These are phyloP conservation scores for Capreolus pygargus DNA, from an alignment of 2,113 vertebrate genomes.

Conservation along the genomic window DNA sequence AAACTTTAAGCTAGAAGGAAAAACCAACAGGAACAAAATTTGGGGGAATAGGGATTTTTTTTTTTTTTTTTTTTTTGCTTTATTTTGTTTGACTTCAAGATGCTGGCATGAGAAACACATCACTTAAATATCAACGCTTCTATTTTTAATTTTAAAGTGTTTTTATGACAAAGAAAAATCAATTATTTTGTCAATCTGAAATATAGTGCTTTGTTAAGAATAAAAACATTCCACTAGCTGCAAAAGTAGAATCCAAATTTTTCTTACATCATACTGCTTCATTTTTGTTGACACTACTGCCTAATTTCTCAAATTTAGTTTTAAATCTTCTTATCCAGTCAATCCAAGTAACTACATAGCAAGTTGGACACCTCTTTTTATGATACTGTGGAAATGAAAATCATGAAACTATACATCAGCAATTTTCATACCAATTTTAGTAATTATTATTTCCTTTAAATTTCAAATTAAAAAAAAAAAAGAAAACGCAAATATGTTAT, in stretches of 20 bases:
- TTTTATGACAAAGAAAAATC: not conserved
- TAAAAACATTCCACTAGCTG: not conserved
- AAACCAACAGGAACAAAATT: not conserved
- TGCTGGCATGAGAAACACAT: not conserved
- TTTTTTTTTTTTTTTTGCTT: not conserved
- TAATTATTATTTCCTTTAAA: slow-evolving; percentile 3
- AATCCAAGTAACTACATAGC: not conserved
- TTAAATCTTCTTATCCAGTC: not conserved
- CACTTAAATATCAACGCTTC: not conserved
- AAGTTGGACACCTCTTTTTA: not conserved
- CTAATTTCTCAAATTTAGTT: not conserved
- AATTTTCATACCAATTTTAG: not conserved
- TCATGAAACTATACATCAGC: not conserved
- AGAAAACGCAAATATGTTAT: not conserved
- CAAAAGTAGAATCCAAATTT: not conserved
- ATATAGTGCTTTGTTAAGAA: not conserved
- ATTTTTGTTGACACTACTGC: not conserved
- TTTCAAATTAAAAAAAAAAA: not conserved
- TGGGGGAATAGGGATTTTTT: not conserved
- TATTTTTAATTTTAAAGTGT: not conserved
- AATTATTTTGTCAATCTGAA: not conserved
- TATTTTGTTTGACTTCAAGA: not conserved
- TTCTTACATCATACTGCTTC: not conserved
- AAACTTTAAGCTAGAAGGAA: not conserved
- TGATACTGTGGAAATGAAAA: not conserved